phyloP scores from a whole-genome alignment of 53 echinoderm and acorn worm genomes.

The Paelopatides confundens region DNA sequence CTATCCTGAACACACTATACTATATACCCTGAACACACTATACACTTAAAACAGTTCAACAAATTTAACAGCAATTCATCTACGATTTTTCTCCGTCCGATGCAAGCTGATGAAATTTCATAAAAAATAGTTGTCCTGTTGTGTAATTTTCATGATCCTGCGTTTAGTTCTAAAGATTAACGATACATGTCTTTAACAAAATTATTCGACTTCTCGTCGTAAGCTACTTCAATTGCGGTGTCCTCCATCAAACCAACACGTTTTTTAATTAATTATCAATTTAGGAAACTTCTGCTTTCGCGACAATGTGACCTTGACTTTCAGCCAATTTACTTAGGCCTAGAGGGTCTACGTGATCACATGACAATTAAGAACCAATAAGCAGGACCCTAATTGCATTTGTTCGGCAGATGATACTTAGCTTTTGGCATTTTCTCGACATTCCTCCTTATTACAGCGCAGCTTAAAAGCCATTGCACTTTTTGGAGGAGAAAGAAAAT shows the following conservation, averaged over 20 bases:
- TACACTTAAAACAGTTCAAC: too few relatives aligned
- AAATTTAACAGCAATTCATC: background rate
- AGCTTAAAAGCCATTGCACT: constrained; percentile 38
- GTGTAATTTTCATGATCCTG: constrained; percentile 30
- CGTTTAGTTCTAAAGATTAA: constrained; percentile 7
- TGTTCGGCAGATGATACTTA: constrained; percentile 46
- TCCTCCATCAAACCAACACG: constrained; percentile 47
- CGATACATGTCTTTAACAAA: constrained; percentile 21
- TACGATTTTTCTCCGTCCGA: background rate
- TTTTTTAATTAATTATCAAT: constrained; percentile 55
- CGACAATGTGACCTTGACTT: constrained; percentile 49
- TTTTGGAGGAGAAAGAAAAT: constrained; percentile 44
- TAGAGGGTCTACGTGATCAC: constrained; percentile 35
- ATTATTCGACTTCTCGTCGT: constrained; percentile 14
- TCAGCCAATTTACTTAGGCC: constrained; percentile 45
- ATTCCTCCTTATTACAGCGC: constrained; percentile 26
- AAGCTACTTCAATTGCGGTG: constrained; percentile 43
- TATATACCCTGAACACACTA: too few relatives aligned
- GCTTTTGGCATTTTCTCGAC: constrained; percentile 43
- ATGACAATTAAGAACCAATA: constrained; percentile 55
- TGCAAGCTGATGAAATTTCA: background rate
- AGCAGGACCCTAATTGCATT: constrained; percentile 47
- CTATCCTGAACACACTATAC: too few relatives aligned
- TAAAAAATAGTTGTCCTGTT: background rate
- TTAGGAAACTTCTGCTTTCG: constrained; percentile 50